Evolutionary conservation across 1,140 invertebrate species (phyloP).

Genomic region (Ceratina australensis): DNA sequence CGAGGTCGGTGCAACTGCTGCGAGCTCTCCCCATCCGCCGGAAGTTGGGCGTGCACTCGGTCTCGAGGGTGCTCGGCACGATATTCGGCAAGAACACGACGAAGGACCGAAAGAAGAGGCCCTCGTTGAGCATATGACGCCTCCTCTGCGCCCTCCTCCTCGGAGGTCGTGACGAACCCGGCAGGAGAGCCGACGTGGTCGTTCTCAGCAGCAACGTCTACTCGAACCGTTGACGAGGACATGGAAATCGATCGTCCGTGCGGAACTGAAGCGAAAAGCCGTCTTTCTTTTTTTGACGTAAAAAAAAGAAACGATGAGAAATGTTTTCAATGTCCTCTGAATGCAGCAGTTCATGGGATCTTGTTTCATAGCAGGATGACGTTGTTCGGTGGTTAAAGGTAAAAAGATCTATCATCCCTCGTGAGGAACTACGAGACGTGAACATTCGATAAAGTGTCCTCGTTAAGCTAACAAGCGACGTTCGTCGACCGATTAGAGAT

Average conservation of each 20-base stretch:
- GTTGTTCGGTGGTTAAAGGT: background rate
- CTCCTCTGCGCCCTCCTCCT: slow-evolving; percentile 75
- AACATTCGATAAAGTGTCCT: background rate
- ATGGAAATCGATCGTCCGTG: background rate
- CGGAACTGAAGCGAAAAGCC: background rate
- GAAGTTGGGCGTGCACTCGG: slow-evolving; percentile 88
- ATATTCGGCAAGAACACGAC: slow-evolving; percentile 89
- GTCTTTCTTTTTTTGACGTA: background rate
- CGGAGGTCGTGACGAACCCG: slow-evolving; percentile 71
- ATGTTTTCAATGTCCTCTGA: background rate
- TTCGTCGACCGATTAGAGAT: background rate
- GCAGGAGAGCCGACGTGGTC: slow-evolving; percentile 67
- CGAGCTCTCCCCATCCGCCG: slow-evolving; percentile 85
- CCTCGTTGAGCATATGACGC: slow-evolving; percentile 86
- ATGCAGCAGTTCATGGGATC: background rate
- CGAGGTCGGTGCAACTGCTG: slow-evolving; percentile 86
- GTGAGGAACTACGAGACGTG: background rate
- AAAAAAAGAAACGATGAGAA: background rate
- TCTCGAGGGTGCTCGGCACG: slow-evolving; percentile 88
- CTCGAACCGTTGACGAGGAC: slow-evolving; percentile 65
- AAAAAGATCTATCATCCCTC: background rate
- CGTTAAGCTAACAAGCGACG: background rate
- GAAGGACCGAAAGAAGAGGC: slow-evolving; percentile 86
- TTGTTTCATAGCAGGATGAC: background rate
- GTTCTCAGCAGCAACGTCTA: slow-evolving; percentile 74